Evolutionary conservation across 2,797 vertebrate species (phyloP).

Genomic region (Danio aesculapii): DNA sequence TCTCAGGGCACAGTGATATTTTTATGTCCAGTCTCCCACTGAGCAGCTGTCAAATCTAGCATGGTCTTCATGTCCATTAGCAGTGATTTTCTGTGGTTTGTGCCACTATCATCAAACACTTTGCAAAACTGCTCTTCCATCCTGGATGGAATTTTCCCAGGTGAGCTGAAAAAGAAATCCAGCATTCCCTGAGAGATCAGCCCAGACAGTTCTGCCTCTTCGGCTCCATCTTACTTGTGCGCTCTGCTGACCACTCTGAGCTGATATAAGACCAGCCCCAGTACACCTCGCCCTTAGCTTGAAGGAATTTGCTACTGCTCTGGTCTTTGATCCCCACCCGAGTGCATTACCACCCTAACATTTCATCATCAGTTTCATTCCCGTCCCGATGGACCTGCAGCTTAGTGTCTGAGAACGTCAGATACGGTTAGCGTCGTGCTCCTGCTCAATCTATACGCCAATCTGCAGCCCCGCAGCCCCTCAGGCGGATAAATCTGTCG

Average conservation of each 20-base stretch:
- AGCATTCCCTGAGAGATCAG: constrained; percentile 22
- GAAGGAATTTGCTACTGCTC: not conserved
- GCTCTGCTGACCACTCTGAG: constrained; percentile 4
- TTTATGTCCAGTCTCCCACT: not conserved
- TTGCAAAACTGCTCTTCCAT: not conserved
- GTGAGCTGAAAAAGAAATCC: constrained; percentile 13
- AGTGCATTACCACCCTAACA: constrained; percentile 18
- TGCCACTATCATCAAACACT: constrained; percentile 14
- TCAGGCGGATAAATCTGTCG: constrained; percentile 33
- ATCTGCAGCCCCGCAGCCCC: constrained; percentile 27
- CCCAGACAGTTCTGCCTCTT: constrained; percentile 22
- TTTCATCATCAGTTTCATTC: constrained; percentile 41
- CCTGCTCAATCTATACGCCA: constrained; percentile 22
- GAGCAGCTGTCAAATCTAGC: constrained; percentile 16
- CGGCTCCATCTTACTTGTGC: not conserved
- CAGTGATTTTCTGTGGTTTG: not conserved
- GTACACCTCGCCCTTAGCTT: not conserved
- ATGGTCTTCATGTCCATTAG: not conserved
- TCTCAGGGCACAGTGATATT: not conserved
- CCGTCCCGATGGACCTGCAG: constrained; percentile 34
- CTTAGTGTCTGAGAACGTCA: constrained; percentile 53
- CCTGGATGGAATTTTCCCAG: not conserved
- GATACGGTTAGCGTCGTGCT: constrained; percentile 48
- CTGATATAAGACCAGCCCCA: not conserved
- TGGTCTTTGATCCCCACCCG: constrained; percentile 10